Evolutionary conservation across 2,797 vertebrate genomes (phyloP).

Genomic region (Calcarius lapponicus): DNA sequence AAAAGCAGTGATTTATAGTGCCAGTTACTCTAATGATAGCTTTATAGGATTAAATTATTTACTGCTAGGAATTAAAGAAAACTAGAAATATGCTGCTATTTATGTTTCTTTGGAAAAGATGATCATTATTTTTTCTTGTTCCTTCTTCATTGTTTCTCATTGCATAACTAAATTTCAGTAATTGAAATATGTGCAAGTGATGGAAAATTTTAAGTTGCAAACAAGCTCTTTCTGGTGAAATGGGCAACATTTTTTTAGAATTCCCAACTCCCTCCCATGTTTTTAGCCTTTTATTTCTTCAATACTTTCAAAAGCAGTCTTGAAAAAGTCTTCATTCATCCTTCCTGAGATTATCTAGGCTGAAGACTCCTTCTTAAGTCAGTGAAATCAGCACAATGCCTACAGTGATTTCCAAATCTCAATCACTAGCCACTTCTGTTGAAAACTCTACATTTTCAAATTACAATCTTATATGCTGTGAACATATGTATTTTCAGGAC

Average conservation of each 20-base stretch:
- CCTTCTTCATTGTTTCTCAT: slow-evolving; percentile 14
- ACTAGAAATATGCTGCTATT: slow-evolving; percentile 53
- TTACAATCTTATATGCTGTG: not conserved
- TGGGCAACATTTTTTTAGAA: not conserved
- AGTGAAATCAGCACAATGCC: not conserved
- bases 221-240: not conserved
- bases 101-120: slow-evolving; percentile 47
- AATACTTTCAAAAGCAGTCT: not conserved
- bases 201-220: not conserved
- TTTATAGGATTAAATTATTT: slow-evolving; percentile 77
- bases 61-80: slow-evolving; percentile 64
- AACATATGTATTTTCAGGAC: not conserved
- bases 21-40: slow-evolving; percentile 70
- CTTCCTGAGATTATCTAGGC: not conserved
- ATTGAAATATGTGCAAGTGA: slow-evolving; percentile 2
- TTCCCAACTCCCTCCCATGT: not conserved
- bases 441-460: not conserved
- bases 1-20: slow-evolving; percentile 75
- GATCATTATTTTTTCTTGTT: not conserved
- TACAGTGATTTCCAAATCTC: not conserved
- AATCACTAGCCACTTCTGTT: not conserved
- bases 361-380: not conserved
- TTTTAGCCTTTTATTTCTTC: not conserved
- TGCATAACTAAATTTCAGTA: not conserved
- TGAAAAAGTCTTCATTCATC: not conserved